phyloP scores from a whole-genome alignment of 2,797 vertebrate genomes.

The Enteromius anoplus region DNA sequence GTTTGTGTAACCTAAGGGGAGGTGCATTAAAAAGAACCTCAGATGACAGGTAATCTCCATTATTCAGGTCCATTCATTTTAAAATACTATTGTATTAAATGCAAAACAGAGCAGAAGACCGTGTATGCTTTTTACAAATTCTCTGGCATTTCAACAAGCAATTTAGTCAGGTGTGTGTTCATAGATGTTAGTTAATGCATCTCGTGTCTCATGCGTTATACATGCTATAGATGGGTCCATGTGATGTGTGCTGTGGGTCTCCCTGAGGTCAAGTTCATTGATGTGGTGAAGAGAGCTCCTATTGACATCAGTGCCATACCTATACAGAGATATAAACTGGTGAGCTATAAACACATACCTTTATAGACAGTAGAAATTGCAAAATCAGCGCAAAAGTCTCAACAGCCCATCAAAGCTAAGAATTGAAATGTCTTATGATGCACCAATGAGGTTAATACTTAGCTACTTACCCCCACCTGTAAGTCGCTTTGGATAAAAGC shows the following conservation, averaged over 20 bases:
- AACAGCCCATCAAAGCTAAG: background rate
- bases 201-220: background rate
- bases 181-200: constrained; percentile 49
- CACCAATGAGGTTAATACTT: background rate
- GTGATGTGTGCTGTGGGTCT: constrained; percentile 93
- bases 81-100: background rate
- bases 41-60: constrained; percentile 85
- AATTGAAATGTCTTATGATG: background rate
- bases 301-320: constrained; percentile 93
- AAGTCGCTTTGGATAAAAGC: no score
- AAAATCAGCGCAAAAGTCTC: constrained; percentile 10
- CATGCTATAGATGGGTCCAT: constrained; percentile 88
- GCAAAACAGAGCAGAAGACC: background rate
- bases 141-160: background rate
- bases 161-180: background rate
- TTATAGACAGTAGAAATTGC: background rate
- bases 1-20: constrained; percentile 95
- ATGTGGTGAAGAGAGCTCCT: constrained; percentile 87
- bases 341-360: constrained; percentile 71
- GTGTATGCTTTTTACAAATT: background rate
- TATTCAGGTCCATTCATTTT: background rate
- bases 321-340: constrained; percentile 93
- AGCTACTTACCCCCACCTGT: background rate
- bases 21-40: constrained; percentile 96
- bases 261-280: constrained; percentile 91